Evolutionary conservation across 1,140 invertebrate species (phyloP), one percentile per base, ranked within the genome.

Genomic region (Maconellicoccus hirsutus): DNA sequence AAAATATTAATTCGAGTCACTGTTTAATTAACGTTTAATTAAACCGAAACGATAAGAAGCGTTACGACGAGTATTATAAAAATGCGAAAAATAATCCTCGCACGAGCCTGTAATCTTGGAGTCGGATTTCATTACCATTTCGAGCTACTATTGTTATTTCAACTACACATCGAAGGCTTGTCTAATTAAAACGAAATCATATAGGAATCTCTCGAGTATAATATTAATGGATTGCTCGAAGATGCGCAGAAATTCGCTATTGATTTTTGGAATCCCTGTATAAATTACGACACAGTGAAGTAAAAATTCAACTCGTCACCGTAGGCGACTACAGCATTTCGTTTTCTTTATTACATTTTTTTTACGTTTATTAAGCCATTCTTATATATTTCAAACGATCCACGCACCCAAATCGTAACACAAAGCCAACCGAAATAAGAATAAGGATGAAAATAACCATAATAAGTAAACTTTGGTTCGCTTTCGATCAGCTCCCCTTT

Each of bases 401-500:
- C n/a, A n/a, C n/a, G n/a, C n/a, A n/a, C n/a, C 42, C 12, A 52
- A 52, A 52, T 52, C 6, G 42, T 8, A 3, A 52, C 10, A 52
- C 42, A 52, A 52, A 52, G 42, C 42, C 42, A 19, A 16, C n/a
- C n/a, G 6, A 14, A 38, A 14, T 38, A 38, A 38, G 33, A 38
- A 38, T 52, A 52, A 14, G 42, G n/a, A 52, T 52, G n/a, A 19
- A 52, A 52, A 66, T 16, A 66, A 66, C 61, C 61, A 66, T 23
- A 25, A 66, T 66, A 25, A 66, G 61, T 66, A 66, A 66, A 66
- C 61, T 66, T 66, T 66, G 61, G 61, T 66, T 66, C 61, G 25
- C 21, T 66, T 66, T 66, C 21, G 61, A 19, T 26, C 61, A 25
- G 21, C 3, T 66, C 19, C 22, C 61, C 25, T 66, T 66, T 25